Evolutionary conservation across 2,113 vertebrate genomes (phyloP).

Genomic region (Pica pica): DNA sequence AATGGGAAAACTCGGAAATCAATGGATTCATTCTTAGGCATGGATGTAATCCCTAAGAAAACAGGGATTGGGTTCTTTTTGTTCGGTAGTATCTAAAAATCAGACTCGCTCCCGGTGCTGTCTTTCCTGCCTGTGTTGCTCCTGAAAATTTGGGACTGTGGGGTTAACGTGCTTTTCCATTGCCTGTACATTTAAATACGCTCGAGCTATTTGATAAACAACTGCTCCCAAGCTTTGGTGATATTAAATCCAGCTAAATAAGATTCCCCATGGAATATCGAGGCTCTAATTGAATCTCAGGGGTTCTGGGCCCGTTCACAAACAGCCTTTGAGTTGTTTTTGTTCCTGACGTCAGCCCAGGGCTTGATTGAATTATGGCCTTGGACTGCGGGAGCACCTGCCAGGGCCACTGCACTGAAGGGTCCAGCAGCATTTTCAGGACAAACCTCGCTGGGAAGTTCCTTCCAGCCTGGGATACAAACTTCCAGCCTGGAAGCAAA

Average conservation of each 20-base stretch:
- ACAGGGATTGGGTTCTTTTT: not conserved
- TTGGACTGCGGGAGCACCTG: slow-evolving; percentile 67
- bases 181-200: slow-evolving; percentile 24
- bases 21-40: not conserved
- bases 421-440: slow-evolving; percentile 64
- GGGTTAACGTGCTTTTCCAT: not conserved
- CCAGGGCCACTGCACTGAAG: not conserved
- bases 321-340: slow-evolving; percentile 68
- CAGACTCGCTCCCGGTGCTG: not conserved
- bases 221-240: slow-evolving; percentile 66
- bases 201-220: slow-evolving; percentile 61
- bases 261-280: slow-evolving; percentile 69
- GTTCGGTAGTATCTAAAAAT: not conserved
- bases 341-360: slow-evolving; percentile 71
- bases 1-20: not conserved
- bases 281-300: slow-evolving; percentile 73
- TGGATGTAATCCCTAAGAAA: not conserved
- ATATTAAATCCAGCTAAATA: slow-evolving; percentile 68
- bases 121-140: not conserved
- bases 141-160: not conserved
- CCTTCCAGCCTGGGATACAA: not conserved
- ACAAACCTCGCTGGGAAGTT: slow-evolving; percentile 31
- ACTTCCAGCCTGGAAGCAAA: not conserved
- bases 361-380: slow-evolving; percentile 75
- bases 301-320: slow-evolving; percentile 75